Evolutionary conservation across 2,888 invertebrate species (phyloP), one percentile per base, ranked within the genome.

Genomic region (Calephelis perditalis): DNA sequence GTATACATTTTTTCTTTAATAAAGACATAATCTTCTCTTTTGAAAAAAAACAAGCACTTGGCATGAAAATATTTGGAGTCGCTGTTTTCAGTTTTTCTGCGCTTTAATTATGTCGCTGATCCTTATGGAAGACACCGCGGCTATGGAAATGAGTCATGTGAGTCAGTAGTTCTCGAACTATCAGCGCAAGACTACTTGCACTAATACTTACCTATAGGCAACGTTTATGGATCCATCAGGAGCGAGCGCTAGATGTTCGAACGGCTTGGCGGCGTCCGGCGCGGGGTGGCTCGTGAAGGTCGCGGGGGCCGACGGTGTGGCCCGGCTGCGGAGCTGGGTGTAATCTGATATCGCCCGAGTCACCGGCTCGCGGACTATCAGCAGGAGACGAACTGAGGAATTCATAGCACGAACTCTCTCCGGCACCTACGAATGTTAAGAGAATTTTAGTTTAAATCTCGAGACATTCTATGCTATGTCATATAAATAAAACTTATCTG

Each of bases 341-440:
- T 98, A 99, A 92, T 99, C 99, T 11, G 98, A 99, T 74, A 99
- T 96, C 59, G 98, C 97, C 61, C 99, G 92, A 15, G 97, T 97
- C 61, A 99, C 98, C 4, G 99, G 99, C 82, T 99, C 98, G 11
- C 99, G 93, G 35, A 99, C 97, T 75, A 99, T 98, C 71, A 99
- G 92, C 66, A 99, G 92, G 63, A 99, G 91, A 73, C 97, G 96
- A 65, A 98, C 95, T 77, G 96, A 95, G 8, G 96, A 94, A 91
- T 99, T 98, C 97, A 99, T 98, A 63, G 96, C 96, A 70, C 95
- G 93, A 60, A 99, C 97, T 67, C 99, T 92, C 84, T 97, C 96
- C 10, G 99, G 98, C 44, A 97, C 98, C 94, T 96, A 71, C 54
- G 70, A 44, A 35, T 43, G 7, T 37, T 44, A 15, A 2, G 15